phyloP scores from a whole-genome alignment of 2,888 invertebrate genomes.

The Drosophila mettleri region DNA sequence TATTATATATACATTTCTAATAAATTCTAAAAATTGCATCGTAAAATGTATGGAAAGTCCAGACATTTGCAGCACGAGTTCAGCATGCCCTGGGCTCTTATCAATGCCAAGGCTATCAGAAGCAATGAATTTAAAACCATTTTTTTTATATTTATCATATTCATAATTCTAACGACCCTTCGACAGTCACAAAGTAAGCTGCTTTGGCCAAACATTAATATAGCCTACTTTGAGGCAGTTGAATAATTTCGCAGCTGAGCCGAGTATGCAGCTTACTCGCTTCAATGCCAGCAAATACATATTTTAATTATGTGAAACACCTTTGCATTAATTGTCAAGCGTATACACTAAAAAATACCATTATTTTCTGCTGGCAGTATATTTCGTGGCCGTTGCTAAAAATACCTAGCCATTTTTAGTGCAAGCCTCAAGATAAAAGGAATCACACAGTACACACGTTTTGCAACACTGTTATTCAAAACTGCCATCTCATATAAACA shows the following conservation, averaged over 20 bases:
- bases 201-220: background rate
- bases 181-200: too few species aligned
- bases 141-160: background rate
- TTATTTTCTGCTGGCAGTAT: too few species aligned
- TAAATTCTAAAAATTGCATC: background rate
- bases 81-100: background rate
- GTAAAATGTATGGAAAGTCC: background rate
- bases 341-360: background rate
- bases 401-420: background rate
- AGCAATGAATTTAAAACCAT: background rate
- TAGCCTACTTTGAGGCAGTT: constrained; percentile 30
- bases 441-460: constrained; percentile 1
- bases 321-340: background rate
- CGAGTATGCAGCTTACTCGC: constrained; percentile 17
- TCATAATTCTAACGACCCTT: too few species aligned
- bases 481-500: constrained; percentile 38
- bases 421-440: background rate
- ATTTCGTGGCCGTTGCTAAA: too few species aligned
- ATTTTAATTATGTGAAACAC: background rate
- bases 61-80: constrained; percentile 3
- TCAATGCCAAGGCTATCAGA: background rate
- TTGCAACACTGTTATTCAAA: constrained; percentile 38
- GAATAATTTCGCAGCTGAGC: background rate
- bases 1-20: background rate
- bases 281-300: background rate